A percentile compares a stretch with the other conserved stretches of the same genome.
These are phyloP conservation scores for Crambe crambe DNA, from an alignment of 37 sponge, comb jelly and placozoan species.

Conservation along the genomic window DNA sequence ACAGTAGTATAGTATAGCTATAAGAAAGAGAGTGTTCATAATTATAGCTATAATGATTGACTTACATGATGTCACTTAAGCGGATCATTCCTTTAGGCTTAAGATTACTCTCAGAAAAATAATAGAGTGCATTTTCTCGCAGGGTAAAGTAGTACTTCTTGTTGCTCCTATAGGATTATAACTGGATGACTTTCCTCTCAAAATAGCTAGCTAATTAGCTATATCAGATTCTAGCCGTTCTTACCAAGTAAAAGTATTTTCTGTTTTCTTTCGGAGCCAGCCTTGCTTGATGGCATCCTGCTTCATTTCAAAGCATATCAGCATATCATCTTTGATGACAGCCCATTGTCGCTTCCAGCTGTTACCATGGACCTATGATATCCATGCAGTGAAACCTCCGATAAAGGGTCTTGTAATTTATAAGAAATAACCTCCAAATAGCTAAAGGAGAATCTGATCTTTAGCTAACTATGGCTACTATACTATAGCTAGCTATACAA, in stretches of 20 bases:
- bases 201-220: too few species aligned
- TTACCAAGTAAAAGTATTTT: too few species aligned
- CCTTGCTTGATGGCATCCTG: slow-evolving; percentile 91
- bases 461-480: too few species aligned
- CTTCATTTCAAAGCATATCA: slow-evolving; percentile 82
- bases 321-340: slow-evolving; percentile 76
- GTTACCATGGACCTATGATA: slow-evolving; percentile 34
- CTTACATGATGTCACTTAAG: slow-evolving; percentile 71
- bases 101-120: slow-evolving; percentile 73
- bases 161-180: slow-evolving; percentile 73
- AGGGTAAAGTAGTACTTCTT: slow-evolving; percentile 90
- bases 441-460: too few species aligned
- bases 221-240: too few species aligned
- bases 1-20: background rate
- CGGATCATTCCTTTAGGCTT: slow-evolving; percentile 71
- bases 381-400: too few species aligned
- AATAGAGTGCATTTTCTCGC: slow-evolving; percentile 77
- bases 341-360: slow-evolving; percentile 88
- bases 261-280: slow-evolving; percentile 91
- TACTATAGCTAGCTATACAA: too few species aligned
- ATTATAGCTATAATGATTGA: too few species aligned
- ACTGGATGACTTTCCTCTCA: too few species aligned
- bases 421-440: too few species aligned
- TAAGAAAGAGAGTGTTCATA: too few species aligned
- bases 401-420: too few species aligned